A percentile compares a stretch with the other conserved stretches of the same genome.
These are phyloP conservation scores for Larimichthys polyactis DNA, from an alignment of 2,113 vertebrate genomes.

Conservation along the genomic window DNA sequence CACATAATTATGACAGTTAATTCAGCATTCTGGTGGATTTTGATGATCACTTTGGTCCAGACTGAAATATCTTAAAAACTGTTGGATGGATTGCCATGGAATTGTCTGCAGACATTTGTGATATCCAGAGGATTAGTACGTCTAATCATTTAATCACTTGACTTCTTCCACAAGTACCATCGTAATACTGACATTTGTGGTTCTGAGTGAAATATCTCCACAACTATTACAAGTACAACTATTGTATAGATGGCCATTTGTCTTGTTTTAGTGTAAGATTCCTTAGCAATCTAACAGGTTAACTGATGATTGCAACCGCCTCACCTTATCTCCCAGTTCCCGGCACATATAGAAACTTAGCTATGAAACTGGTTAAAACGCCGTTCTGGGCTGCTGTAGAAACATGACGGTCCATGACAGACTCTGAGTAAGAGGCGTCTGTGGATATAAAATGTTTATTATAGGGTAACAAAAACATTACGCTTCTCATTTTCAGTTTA, in stretches of 20 bases:
- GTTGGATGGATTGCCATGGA: neutral
- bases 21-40: neutral
- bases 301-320: no score
- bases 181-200: neutral
- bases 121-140: neutral
- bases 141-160: neutral
- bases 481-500: no score
- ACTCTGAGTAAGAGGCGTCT: no score
- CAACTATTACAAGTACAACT: neutral
- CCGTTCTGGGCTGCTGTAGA: no score
- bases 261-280: neutral
- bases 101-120: neutral
- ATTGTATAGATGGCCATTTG: neutral
- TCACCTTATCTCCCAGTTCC: no score
- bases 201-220: neutral
- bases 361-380: no score
- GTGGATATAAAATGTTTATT: no score
- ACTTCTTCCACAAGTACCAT: neutral
- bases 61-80: neutral
- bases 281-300: no score
- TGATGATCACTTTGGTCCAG: neutral
- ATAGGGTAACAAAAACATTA: no score
- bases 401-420: no score
- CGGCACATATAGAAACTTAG: no score
- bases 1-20: neutral